These are phyloP conservation scores for Palythoa caribaeorum DNA, from an alignment of 92 coral and sea anemone species.

Conservation along the genomic window DNA sequence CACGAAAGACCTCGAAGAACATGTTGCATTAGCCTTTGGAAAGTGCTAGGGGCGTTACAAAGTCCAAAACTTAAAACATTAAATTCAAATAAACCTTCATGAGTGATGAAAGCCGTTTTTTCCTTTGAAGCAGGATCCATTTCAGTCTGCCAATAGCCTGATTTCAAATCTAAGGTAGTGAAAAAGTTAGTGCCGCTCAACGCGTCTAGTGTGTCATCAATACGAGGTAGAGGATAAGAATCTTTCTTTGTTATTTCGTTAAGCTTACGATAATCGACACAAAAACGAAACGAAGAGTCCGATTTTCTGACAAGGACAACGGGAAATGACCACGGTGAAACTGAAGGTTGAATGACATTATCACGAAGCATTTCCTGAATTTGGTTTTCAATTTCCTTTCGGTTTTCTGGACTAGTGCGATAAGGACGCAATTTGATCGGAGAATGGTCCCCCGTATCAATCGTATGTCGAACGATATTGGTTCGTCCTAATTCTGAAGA, in stretches of 20 bases:
- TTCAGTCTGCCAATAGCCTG: constrained; percentile 53
- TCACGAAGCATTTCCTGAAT: constrained; percentile 62
- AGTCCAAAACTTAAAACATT: too few species aligned
- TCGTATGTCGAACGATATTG: constrained; percentile 52
- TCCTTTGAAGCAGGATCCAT: constrained; percentile 1
- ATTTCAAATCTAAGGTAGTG: constrained; percentile 48
- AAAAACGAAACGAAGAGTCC: constrained; percentile 56
- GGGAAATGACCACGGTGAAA: constrained; percentile 67
- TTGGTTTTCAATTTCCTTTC: constrained; percentile 53
- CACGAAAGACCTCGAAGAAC: too few species aligned
- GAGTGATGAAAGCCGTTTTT: not conserved
- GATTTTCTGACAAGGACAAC: constrained; percentile 64
- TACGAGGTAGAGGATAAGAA: constrained; percentile 50
- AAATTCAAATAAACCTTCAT: too few species aligned
- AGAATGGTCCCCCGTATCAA: constrained; percentile 41
- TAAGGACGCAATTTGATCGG: constrained; percentile 66
- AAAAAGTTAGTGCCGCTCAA: constrained; percentile 39
- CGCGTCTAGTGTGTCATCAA: constrained; percentile 51
- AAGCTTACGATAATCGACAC: constrained; percentile 56
- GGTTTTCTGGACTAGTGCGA: constrained; percentile 60
- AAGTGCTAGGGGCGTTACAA: too few species aligned
- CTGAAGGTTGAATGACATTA: constrained; percentile 51
- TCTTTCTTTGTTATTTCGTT: constrained; percentile 59
- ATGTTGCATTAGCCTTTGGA: too few species aligned
- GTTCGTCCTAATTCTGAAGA: constrained; percentile 69